Base-by-base conservation (phyloP, 2,113 vertebrate species). In the Meles meles region DNA sequence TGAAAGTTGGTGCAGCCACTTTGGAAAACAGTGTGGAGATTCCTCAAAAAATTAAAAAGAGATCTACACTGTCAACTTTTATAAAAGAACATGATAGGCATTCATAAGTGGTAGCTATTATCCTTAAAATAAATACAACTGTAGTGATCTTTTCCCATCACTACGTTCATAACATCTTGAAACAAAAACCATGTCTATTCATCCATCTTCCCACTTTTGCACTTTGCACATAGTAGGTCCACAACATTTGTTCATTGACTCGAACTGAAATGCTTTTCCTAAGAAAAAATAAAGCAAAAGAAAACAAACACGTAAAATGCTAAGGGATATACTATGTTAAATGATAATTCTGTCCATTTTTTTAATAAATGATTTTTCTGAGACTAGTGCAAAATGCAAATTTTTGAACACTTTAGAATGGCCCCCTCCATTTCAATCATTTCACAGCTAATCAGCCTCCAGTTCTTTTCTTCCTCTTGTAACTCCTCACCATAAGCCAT, bases 361-460 rank as follows among this genome's bases (percentile, higher is more conserved):
- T 29, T 27, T 47, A 21, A 71, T 90, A 57, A 83, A 23, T 65
- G 4, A 52, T 89, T 89, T 88, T 89, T 55, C 25, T 20, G 11
- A 89, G 17, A 49, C 27, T 20, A 72, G 37, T 59, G n/a, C 34
- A 88, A 88, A 86, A 89, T 80, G 31, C 37, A 90, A 5, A 87
- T 59, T 65, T 61, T 83, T 94, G n/a, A 89, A 61, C 29, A 31
- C 13, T 85, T 88, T 49, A 57, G 34, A 84, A 92, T 39, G n/a
- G 79, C 37, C 80, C 55, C 34, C 65, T 96, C 83, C 79, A 52
- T 65, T 80, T 71, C 61, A 90, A 63, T 90, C n/a, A 93, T 65
- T 93, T 97, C 92, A 95, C 29, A 92, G 95, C 61, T 97, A 63
- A 63, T 89, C 37, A 44, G 61, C 25, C 90, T 90, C 83, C 18